Base-by-base conservation (phyloP, 2,888 invertebrate species). In the Aphrophora alni region DNA sequence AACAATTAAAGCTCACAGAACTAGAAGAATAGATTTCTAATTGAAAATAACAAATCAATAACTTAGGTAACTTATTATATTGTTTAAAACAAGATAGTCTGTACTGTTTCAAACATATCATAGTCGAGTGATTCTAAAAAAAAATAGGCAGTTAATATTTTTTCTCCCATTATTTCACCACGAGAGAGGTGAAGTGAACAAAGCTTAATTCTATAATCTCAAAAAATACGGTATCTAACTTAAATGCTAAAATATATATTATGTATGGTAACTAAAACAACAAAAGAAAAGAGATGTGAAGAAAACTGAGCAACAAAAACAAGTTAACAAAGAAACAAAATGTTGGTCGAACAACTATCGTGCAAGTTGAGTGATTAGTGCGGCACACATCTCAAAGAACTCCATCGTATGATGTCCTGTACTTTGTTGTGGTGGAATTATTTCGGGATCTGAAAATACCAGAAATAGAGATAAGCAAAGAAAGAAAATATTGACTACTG, bases 351-450 rank as follows among this genome's bases (percentile, higher is more conserved):
- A n/a, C n/a, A n/a, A 33, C 21, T 82, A 84, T 80, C 98, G 95
- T 38, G 99, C 99, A 83, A 99, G 91, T 86, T 99, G 98, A 83
- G 98, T 98, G 86, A 99, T 99, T 72, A 99, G 91, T 1, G 97
- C 97, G 25, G 99, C 98, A 89, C 99, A 99, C 98, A 99, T 99
- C 90, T 99, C 99, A 87, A 99, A 99, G 90, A 99, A 99, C 90
- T 99, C 99, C 96, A 99, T 98, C 0, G 99, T 99, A 88, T 98
- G 98, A 87, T 99, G 98, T 0, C 95, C 96, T n/a, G 86, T 84
- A 28, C 72, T 89, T 86, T 84, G 88, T 83, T 83, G 88, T 84
- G 74, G 88, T 86, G 38, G 88, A 87, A n/a, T 85, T 82, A 81
- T 86, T 83, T 78, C 83, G 38, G 87, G 85, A 85, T 89, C 88